Evolutionary conservation across 2,113 vertebrate species (phyloP), one percentile per base, ranked within the genome.

Genomic region (Pseudonaja textilis): DNA sequence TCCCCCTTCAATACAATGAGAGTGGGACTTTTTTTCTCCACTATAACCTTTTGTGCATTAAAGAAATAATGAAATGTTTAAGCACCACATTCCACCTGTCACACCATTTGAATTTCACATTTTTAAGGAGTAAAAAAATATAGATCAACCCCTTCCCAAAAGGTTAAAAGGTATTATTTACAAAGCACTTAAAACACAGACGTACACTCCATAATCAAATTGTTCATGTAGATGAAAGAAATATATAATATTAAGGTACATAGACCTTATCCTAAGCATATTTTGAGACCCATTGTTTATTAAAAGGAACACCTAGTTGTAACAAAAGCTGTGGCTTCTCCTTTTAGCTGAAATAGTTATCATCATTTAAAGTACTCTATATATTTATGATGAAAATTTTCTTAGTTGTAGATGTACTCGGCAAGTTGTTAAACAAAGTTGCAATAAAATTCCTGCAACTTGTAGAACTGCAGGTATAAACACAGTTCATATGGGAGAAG

Each of bases 401-500:
- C 16, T 56, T 69, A 93, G 54, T 88, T 52, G 7, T 93, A 69
- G 39, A 85, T 61, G 6, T 39, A 18, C 22, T 52, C 20, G 50
- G 14, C 18, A 29, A n/a, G 85, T 85, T 0, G 8, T 87, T 85
- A 90, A 86, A 29, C 3, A 22, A 52, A 34, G 59, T 56, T 54
- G 56, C 61, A 90, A 90, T 86, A 91, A 91, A 45, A 59, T n/a
- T 0, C 89, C 93, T 89, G 45, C 88, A 85, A 87, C n/a, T 34
- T 92, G 12, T 50, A 92, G 52, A 57, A 85, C 93, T 39, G 88
- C 89, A 88, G 94, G 85, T 89, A 39, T 93, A 61, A 90, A 94
- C 18, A 93, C 87, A 90, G 90, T 74, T 92, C 93, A 91, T 94
- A 59, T 86, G 93, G 92, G 93, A 92, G 85, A 34, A 55, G 81